Percentiles rank a stretch among this genome's conserved stretches.
phyloP scores from a whole-genome alignment of 1,140 invertebrate species.

The Zaprionus davidi region DNA sequence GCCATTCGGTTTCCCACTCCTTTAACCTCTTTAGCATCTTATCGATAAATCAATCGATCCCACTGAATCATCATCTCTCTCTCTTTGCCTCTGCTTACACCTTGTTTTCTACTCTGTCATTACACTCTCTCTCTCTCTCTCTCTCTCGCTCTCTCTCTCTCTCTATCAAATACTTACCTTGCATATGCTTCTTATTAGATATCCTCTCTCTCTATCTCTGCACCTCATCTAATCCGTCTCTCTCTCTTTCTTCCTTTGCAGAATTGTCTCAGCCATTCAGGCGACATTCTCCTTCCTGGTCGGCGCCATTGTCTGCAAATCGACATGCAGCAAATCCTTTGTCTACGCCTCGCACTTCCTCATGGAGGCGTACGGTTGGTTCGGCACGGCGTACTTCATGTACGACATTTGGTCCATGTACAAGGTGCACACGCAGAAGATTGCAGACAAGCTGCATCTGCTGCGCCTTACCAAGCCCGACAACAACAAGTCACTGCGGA shows the following conservation, averaged over 20 bases:
- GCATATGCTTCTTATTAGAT: no score
- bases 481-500: slow-evolving; percentile 18
- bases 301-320: slow-evolving; percentile 87
- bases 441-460: slow-evolving; percentile 80
- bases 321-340: slow-evolving; percentile 88
- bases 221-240: slow-evolving; percentile 58
- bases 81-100: neutral
- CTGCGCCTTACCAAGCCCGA: slow-evolving; percentile 63
- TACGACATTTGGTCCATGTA: slow-evolving; percentile 91
- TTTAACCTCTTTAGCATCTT: no score
- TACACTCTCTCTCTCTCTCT: slow-evolving; percentile 47
- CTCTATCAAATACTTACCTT: slow-evolving; percentile 44
- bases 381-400: slow-evolving; percentile 91
- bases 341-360: slow-evolving; percentile 88
- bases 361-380: slow-evolving; percentile 90
- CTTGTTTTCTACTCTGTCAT: neutral
- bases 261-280: slow-evolving; percentile 88
- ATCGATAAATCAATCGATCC: no score
- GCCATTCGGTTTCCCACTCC: no score
- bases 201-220: slow-evolving; percentile 43
- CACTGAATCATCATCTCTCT: no score
- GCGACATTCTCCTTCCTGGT: slow-evolving; percentile 88
- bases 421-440: slow-evolving; percentile 85
- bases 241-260: slow-evolving; percentile 74
- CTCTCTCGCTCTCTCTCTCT: slow-evolving; percentile 60